A percentile compares a stretch with the other conserved stretches of the same genome.
phyloP scores from a whole-genome alignment of 30 jellyfish, hydroid and myxozoan species.

The Turritopsis rubra region DNA sequence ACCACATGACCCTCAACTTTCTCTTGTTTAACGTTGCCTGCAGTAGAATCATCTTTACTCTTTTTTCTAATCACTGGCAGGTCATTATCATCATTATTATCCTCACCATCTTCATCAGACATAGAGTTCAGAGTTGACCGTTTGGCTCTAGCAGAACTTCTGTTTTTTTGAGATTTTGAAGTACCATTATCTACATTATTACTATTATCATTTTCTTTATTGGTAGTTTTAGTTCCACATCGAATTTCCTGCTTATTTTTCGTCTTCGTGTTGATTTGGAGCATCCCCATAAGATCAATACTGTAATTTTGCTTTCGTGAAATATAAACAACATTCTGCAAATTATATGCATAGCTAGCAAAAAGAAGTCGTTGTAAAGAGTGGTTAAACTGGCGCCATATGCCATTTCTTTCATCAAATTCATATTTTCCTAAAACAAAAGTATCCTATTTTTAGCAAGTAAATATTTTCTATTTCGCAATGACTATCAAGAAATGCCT shows the following conservation, averaged over 20 bases:
- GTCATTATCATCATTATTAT: background rate
- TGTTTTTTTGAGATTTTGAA: background rate
- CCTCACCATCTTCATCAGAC: conserved; percentile 7
- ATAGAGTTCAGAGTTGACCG: conserved; percentile 32
- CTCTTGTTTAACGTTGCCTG: background rate
- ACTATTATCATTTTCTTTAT: background rate
- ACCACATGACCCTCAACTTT: conserved; percentile 5
- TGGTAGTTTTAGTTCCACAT: background rate
- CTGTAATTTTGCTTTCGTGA: conserved; percentile 34
- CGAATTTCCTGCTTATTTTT: conserved; percentile 3
- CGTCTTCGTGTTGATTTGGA: conserved; percentile 52
- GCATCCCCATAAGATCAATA: conserved; percentile 37
- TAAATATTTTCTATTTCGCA: too few species aligned
- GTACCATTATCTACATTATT: background rate
- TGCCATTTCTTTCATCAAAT: conserved; percentile 53
- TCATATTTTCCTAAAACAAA: conserved; percentile 38
- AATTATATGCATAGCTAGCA: conserved; percentile 45
- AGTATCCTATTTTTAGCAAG: too few species aligned
- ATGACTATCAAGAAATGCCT: too few species aligned
- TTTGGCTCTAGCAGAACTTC: background rate
- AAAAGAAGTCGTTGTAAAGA: conserved; percentile 38
- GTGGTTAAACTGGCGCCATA: conserved; percentile 43
- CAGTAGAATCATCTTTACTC: too few species aligned
- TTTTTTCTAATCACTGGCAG: background rate
- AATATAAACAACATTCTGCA: conserved; percentile 38